Evolutionary conservation across 2,797 vertebrate genomes (phyloP), one percentile per base, ranked within the genome.

Genomic region (Xenentodon cancila): DNA sequence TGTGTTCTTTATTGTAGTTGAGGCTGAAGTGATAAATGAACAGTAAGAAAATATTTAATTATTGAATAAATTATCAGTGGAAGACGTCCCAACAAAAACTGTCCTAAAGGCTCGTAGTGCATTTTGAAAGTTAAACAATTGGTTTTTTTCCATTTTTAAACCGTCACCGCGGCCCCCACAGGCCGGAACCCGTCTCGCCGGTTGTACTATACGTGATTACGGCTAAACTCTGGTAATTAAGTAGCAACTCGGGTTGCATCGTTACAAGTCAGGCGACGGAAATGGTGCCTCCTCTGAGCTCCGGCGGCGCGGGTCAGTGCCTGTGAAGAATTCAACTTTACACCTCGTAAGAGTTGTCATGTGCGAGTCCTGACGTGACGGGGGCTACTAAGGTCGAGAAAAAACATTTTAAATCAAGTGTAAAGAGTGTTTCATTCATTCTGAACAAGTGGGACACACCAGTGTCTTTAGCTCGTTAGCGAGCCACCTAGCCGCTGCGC

Each of bases 401-500:
- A 18, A 37, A 2, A 25, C 43, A 50, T 34, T 0, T 12, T 7
- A 3, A 32, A 5, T 21, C n/a, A 1, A 27, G 8, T n/a, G 18
- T 8, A 27, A 1, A 9, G 30, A 53, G 40, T 7, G 13, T 64
- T 73, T 72, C 73, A 77, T 85, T 86, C 70, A 80, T 84, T 63
- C 16, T 50, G 0, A 44, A 68, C 7, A 42, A 22, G 8, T 17
- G 37, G 32, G 20, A 34, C 42, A 34, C 57, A 30, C 55, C 68
- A 30, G 21, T 75, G 49, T 58, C 48, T 69, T 72, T 80, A 84
- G 84, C 81, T 51, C 12, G 85, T 82, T 89, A 89, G 84, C 87
- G 47, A 71, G 69, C 71, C 77, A 15, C 71, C 73, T 85, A 90
- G 84, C 83, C 60, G 46, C 34, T 37, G 1, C 34, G 11, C 34